Conservation (phyloP, 2,113 vertebrate species). For the Myotis brandtii region DNA sequence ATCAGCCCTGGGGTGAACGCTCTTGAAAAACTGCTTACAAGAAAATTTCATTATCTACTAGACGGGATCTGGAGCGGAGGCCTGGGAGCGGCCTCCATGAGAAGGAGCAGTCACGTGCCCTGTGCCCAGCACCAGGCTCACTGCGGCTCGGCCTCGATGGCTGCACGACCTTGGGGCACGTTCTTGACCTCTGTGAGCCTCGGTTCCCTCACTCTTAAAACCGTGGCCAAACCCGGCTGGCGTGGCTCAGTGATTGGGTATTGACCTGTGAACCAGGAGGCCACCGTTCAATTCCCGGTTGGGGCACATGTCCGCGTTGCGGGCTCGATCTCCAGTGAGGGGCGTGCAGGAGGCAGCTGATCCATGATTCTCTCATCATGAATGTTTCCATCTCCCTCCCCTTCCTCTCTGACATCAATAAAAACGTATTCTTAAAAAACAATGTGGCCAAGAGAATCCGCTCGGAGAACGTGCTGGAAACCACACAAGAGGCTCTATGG, state of each 20-base stretch:
- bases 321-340: too few species aligned
- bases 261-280: too few species aligned
- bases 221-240: too few species aligned
- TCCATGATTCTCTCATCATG: too few species aligned
- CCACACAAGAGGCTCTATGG: not conserved
- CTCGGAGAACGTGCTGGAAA: not conserved
- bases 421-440: too few species aligned
- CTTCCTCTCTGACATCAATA: too few species aligned
- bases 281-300: too few species aligned
- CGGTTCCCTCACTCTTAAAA: not conserved
- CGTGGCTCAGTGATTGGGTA: too few species aligned
- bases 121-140: fast-evolving
- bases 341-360: too few species aligned
- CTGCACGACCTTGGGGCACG: not conserved
- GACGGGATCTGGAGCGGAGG: not conserved
- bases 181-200: not conserved
- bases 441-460: not conserved
- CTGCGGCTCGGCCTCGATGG: fast-evolving
- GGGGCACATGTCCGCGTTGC: too few species aligned
- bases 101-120: fast-evolving
- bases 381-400: too few species aligned
- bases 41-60: not conserved
- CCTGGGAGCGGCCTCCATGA: not conserved
- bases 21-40: slow-evolving; percentile 9
- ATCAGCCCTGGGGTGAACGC: slow-evolving; percentile 56